Percentiles rank a stretch among this genome's conserved stretches.
These are phyloP conservation scores for Pristionchus japonicus DNA, from an alignment of 2,888 invertebrate genomes.

Conservation along the genomic window DNA sequence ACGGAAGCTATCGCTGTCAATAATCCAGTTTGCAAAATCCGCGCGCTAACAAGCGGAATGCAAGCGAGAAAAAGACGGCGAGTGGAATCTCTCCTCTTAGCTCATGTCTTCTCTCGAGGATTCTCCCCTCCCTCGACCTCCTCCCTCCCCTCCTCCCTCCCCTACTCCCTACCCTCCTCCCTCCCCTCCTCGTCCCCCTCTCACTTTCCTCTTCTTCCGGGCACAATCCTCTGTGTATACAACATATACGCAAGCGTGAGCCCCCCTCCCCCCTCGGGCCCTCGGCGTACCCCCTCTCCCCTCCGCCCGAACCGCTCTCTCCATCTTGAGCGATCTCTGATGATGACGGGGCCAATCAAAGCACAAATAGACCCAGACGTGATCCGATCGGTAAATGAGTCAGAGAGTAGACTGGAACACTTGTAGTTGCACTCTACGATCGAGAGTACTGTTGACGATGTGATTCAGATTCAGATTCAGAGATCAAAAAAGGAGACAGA, in stretches of 20 bases:
- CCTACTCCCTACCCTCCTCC: neutral
- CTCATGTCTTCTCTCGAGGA: conserved; percentile 17
- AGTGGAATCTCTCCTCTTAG: neutral
- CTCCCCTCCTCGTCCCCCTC: conserved; percentile 3
- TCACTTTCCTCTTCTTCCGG: conserved; percentile 33
- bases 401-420: neutral
- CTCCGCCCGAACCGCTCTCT: neutral
- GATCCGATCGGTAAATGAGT: neutral
- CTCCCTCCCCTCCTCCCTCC: neutral
- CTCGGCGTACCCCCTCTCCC: neutral
- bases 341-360: neutral
- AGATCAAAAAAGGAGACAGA: neutral
- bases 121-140: neutral
- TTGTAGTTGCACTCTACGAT: neutral
- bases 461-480: neutral
- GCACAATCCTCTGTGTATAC: neutral
- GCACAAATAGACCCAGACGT: neutral
- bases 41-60: conserved; percentile 26
- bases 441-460: neutral
- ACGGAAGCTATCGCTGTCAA: conserved; percentile 24
- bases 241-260: conserved; percentile 37
- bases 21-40: conserved; percentile 38
- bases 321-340: neutral
- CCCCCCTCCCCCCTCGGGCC: neutral
- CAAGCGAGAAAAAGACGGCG: neutral